Evolutionary conservation across 1,140 invertebrate genomes (phyloP), one percentile per base, ranked within the genome.

Genomic region (Pantala flavescens): DNA sequence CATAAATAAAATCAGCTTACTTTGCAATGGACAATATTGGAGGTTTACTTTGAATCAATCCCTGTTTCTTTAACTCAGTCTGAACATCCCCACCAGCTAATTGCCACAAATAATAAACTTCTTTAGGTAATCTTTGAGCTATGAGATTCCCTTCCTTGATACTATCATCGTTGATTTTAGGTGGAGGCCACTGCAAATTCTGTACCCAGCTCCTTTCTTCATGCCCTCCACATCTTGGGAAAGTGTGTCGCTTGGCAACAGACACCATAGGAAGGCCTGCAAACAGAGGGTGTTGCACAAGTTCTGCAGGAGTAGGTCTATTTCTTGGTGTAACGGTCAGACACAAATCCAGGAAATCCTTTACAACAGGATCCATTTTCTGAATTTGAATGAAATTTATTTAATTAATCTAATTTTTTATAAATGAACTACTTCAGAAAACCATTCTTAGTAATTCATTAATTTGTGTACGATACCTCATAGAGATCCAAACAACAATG

Each of bases 51-150:
- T 93, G 89, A 24, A 97, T 93, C 7, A 98, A 84, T 7, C 94
- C 95, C 82, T 96, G 93, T 81, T 93, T 94, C 79, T 94, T 95
- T 14, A 99, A 84, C 82, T 97, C 94, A 16, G 89, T 84, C 75
- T 94, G 91, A 70, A 97, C 91, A 85, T 98, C 96, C 0, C 96
- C 96, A 42, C 97, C 97, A 24, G 96, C 93, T 71, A 98, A 83
- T 80, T 94, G 92, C 97, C 97, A 99, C 79, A 96, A 88, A 83
- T 98, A 92, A 83, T 97, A 98, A 7, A 98, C 86, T 80, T 94
- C 91, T 75, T 93, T 86, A 79, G 96, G 83, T 75, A 86, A 86
- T 76, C 90, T 85, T 43, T 86, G 85, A 79, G 87, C 84, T 12
- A 89, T 77, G 28, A 72, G 87, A 85, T 42, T 82, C 82, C 23